A percentile compares a stretch with the other conserved stretches of the same genome.
Conservation (phyloP, 2,113 vertebrate genomes). For the Istiophorus platypterus region DNA sequence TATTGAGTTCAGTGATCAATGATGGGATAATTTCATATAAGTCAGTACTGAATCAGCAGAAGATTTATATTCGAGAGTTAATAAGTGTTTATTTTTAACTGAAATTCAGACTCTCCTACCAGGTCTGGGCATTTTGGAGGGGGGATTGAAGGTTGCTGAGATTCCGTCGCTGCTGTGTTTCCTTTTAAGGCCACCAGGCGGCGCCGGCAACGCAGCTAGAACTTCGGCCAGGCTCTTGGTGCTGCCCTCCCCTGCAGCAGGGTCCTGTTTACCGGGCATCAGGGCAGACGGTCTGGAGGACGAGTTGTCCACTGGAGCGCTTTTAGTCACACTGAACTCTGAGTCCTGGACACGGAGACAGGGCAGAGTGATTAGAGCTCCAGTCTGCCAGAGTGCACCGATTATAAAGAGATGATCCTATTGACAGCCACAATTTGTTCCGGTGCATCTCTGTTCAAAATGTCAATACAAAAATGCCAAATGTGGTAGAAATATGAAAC, state of each 20-base stretch:
- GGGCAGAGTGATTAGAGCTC: not conserved
- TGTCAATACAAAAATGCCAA: not conserved
- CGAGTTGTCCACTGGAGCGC: constrained; percentile 74
- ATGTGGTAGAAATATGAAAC: not conserved
- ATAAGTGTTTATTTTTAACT: not conserved
- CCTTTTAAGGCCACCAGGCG: constrained; percentile 86
- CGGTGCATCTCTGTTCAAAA: not conserved
- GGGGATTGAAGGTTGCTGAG: constrained; percentile 60
- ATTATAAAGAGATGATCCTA: not conserved
- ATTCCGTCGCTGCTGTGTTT: constrained; percentile 82
- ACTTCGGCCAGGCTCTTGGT: constrained; percentile 84
- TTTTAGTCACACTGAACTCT: constrained; percentile 84
- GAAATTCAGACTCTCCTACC: constrained; percentile 70
- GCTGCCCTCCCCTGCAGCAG: constrained; percentile 76
- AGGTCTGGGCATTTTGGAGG: constrained; percentile 87
- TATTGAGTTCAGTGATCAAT: not conserved
- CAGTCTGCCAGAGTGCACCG: not conserved
- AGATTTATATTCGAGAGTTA: not conserved
- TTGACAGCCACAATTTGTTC: not conserved
- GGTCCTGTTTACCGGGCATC: constrained; percentile 66
- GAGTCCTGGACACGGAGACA: constrained; percentile 76
- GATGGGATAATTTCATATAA: too few species aligned
- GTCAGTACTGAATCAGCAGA: not conserved
- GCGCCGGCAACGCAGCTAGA: constrained; percentile 82
- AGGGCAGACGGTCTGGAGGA: constrained; percentile 72